Evolutionary conservation across 1,140 invertebrate genomes (phyloP), one percentile per base, ranked within the genome.

Genomic region (Penaeus indicus): DNA sequence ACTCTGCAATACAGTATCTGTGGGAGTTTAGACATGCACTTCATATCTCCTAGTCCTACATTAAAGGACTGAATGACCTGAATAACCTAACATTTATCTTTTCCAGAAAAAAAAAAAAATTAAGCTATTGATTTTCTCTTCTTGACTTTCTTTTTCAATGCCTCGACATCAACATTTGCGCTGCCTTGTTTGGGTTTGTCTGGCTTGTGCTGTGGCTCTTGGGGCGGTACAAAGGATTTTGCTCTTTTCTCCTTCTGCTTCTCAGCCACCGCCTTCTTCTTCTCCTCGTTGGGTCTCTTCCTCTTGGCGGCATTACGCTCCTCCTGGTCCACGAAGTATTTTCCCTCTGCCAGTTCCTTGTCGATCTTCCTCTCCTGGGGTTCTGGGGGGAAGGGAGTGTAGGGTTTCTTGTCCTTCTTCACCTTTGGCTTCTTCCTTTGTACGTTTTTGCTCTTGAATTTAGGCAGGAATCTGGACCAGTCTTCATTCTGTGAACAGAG

Each of bases 391-490:
- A 99, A 99, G 54, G 98, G 98, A 88, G 98, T 99, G 92, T 99
- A 99, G 22, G 95, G 95, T 93, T 97, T 97, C 94, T 99, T 99
- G 92, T 95, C 96, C 16, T 92, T 91, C 92, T 96, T 96, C 90
- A 96, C 97, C 91, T 96, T 96, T 77, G 97, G 96, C 93, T 96
- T 97, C 42, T 96, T 93, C 93, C 97, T 98, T 92, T 94, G 95
- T 3, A 97, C 95, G 94, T 97, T 99, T 93, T 99, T 99, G 91
- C 95, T 96, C 91, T 96, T 97, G 92, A 99, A 99, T 91, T 98
- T 98, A 1, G 99, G 99, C 87, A 99, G 93, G 93, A 99, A 99
- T 89, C 98, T 94, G 63, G 98, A 97, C 99, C 99, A 99, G 92
- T 96, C 98, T 93, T 99, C 97, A 94, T 98, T 96, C 82, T 90